Evolutionary conservation across 2,113 vertebrate genomes (phyloP), one percentile per base, ranked within the genome.

Genomic region (Puma concolor): DNA sequence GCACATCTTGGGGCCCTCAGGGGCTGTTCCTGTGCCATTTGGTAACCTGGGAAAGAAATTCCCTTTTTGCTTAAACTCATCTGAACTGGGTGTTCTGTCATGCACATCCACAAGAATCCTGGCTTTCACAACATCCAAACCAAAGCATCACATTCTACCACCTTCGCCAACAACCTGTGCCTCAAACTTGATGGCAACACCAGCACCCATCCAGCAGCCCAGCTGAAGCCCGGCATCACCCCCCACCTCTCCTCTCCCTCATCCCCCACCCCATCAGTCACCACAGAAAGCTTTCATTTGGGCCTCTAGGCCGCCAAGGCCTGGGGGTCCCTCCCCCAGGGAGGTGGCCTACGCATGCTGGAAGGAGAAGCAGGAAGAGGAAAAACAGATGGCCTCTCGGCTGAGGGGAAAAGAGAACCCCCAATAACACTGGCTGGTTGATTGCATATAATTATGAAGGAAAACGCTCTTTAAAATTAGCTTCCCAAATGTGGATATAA

Each of bases 381-480:
- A 50, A 67, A 72, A 50, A 66, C 96, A 93, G 85, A 95, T 85
- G 92, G 93, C 21, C 94, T 48, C 94, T 77, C 66, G 15, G 84
- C 81, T 36, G 85, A 66, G 57, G 80, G 84, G 33, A 36, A 69
- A n/a, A 76, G 66, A 96, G 84, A 94, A 88, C 67, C 54, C 88
- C 79, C 83, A 31, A 15, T 54, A 74, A 96, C 88, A 60, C 60
- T 52, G 74, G 92, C 94, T 60, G 60, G 93, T 88, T 97, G 97
- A 95, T 23, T 92, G 96, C 96, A 92, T 33, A 17, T 95, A 92
- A 97, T 96, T 92, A 97, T 10, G 86, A 91, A 94, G 87, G 33
- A 87, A 96, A 97, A 83, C 2, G n/a, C 67, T 95, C 95, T 93
- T 96, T 91, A 94, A 96, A 98, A 98, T 96, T 84, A 97, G 96